Conservation (phyloP, 2,797 vertebrate genomes). For the Uromys caudimaculatus region DNA sequence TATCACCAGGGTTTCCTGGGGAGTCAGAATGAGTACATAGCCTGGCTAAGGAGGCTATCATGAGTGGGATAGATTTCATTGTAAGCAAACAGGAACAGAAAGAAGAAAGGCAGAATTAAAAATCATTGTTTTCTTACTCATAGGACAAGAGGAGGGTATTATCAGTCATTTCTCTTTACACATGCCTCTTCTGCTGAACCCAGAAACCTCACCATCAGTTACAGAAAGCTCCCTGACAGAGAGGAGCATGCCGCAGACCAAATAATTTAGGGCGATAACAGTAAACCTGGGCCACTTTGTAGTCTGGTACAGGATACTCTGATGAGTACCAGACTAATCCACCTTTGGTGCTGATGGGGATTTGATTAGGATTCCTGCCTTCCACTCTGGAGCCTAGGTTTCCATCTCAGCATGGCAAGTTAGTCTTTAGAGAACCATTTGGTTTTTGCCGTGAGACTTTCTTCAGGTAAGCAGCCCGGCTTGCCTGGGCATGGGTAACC, state of each 20-base stretch:
- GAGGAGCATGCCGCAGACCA: not conserved
- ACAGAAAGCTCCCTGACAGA: not conserved
- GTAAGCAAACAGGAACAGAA: not conserved
- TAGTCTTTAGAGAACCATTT: slow-evolving; percentile 24
- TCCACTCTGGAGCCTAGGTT: not conserved
- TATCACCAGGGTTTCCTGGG: not conserved
- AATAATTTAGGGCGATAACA: not conserved
- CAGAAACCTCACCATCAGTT: not conserved
- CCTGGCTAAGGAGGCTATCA: not conserved
- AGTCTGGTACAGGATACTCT: not conserved
- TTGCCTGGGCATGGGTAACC: not conserved
- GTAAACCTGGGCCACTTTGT: not conserved
- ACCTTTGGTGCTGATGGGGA: not conserved
- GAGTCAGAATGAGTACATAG: not conserved
- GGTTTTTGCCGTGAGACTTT: not conserved
- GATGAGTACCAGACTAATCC: not conserved
- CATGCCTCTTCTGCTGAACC: not conserved
- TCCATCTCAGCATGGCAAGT: not conserved
- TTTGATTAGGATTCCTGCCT: not conserved
- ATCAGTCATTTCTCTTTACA: not conserved
- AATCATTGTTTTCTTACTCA: not conserved
- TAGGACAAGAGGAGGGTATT: not conserved
- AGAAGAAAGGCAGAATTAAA: not conserved
- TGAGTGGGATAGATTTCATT: not conserved
- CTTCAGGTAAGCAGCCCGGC: slow-evolving; percentile 20